These are phyloP conservation scores for Gobionotothen gibberifrons DNA, from an alignment of 2,797 vertebrate species.

Conservation along the genomic window DNA sequence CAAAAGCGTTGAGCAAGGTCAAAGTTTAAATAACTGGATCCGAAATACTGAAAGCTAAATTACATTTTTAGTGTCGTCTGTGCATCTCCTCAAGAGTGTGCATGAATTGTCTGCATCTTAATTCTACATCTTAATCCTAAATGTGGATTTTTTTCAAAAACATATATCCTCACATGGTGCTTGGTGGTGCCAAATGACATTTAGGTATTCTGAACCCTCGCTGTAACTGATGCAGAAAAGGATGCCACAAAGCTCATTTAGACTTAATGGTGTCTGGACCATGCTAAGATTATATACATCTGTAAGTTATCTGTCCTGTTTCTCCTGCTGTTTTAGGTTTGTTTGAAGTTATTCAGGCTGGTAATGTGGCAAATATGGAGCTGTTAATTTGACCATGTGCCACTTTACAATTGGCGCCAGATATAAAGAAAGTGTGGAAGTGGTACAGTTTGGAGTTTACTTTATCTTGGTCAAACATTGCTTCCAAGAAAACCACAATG, in stretches of 20 bases:
- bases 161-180: not conserved
- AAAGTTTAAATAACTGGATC: too few relatives aligned
- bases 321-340: not conserved
- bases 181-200: not conserved
- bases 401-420: slow-evolving; percentile 14
- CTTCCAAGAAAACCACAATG: slow-evolving; percentile 80
- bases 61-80: not conserved
- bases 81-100: not conserved
- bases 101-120: not conserved
- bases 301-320: not conserved
- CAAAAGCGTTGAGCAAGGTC: too few relatives aligned
- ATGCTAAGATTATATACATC: not conserved
- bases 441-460: slow-evolving; percentile 44
- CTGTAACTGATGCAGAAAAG: not conserved
- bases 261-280: not conserved
- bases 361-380: slow-evolving; percentile 18
- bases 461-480: slow-evolving; percentile 73
- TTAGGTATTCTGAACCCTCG: not conserved
- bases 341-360: slow-evolving; percentile 4
- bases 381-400: slow-evolving; percentile 28
- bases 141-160: too few relatives aligned
- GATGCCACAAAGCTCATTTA: not conserved
- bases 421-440: slow-evolving; percentile 62
- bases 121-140: not conserved
- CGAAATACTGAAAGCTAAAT: too few relatives aligned